A percentile compares a stretch with the other conserved stretches of the same genome.
Conservation (phyloP, 2,797 vertebrate species). For the Urocyon cinereoargenteus region DNA sequence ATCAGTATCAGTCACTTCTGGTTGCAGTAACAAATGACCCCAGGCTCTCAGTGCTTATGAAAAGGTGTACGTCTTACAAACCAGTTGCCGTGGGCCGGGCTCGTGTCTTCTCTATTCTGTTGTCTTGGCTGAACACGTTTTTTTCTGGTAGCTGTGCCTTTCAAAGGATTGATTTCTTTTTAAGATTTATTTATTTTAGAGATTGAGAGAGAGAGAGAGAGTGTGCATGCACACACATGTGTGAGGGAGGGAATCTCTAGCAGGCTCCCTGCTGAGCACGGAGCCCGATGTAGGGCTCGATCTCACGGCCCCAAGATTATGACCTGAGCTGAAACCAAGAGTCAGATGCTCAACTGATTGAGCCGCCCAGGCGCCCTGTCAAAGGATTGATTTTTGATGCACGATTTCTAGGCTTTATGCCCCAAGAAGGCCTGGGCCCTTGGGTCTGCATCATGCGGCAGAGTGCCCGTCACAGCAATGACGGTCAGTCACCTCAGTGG, state of each 20-base stretch:
- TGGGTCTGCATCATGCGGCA: fast-evolving
- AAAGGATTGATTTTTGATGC: background rate
- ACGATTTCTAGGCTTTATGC: fast-evolving
- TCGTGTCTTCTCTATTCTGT: fast-evolving
- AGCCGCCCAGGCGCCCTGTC: background rate
- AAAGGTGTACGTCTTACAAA: fast-evolving
- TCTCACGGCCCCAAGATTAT: background rate
- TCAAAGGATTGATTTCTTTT: no score
- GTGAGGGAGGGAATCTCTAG: background rate
- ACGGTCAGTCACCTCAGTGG: fast-evolving
- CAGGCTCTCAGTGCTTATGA: fast-evolving
- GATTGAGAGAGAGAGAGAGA: background rate
- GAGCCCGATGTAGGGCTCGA: background rate
- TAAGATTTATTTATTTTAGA: background rate
- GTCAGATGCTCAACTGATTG: background rate
- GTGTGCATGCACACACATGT: background rate
- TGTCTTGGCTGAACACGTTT: background rate
- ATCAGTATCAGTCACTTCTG: fast-evolving
- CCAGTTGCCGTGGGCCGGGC: fast-evolving
- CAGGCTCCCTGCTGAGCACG: background rate
- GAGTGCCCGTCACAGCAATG: fast-evolving
- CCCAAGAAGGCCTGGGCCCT: fast-evolving
- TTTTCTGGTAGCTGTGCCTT: background rate
- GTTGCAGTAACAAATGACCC: no score
- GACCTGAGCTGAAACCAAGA: background rate